These are phyloP conservation scores for Odontomachus brunneus DNA, from an alignment of 1,140 invertebrate species.

Conservation along the genomic window DNA sequence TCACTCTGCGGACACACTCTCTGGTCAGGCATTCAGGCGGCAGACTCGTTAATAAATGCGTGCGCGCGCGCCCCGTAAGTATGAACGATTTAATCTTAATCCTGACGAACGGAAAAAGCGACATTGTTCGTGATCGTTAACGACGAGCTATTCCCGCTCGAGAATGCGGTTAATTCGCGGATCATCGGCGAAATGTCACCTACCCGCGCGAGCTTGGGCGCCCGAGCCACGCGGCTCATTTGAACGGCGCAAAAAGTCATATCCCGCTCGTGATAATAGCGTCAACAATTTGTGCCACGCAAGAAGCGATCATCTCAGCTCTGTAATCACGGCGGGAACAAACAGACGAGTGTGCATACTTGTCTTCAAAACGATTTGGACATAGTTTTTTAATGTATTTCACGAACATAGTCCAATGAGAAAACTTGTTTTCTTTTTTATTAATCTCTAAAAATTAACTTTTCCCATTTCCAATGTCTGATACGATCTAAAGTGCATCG, in stretches of 20 bases:
- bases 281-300: constrained; percentile 14
- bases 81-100: constrained; percentile 22
- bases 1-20: constrained; percentile 38
- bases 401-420: too few relatives aligned
- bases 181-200: constrained; percentile 26
- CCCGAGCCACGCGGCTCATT: neutral
- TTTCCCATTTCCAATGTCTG: too few relatives aligned
- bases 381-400: too few relatives aligned
- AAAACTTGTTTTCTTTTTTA: too few relatives aligned
- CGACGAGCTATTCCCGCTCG: neutral
- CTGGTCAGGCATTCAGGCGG: constrained; percentile 14
- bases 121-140: neutral
- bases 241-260: neutral
- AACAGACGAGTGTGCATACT: too few relatives aligned
- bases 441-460: too few relatives aligned
- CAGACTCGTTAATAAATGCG: constrained; percentile 25
- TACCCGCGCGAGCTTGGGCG: neutral
- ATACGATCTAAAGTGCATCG: too few relatives aligned
- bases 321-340: neutral
- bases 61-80: too few relatives aligned
- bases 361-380: too few relatives aligned
- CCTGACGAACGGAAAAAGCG: neutral
- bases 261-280: neutral
- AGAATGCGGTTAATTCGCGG: constrained; percentile 27
- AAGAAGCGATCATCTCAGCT: neutral